Base-by-base conservation (phyloP, 2,797 vertebrate genomes). In the Rhinophrynus dorsalis region DNA sequence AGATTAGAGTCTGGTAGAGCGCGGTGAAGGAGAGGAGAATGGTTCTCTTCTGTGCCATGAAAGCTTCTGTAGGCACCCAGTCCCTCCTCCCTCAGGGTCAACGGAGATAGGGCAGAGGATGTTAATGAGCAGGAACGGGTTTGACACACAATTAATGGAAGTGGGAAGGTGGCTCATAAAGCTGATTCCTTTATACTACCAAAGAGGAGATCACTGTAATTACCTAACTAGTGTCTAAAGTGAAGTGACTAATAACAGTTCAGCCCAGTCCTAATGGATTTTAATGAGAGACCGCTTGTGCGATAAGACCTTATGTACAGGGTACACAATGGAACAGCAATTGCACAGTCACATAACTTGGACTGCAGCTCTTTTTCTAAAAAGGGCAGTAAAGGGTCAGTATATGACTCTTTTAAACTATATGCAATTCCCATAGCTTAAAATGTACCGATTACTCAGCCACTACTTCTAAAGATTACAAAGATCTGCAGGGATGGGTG, bases 181-280 rank as follows among this genome's bases (percentile, higher is more conserved):
- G 54, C 20, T 23, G 32, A 37, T 57, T 57, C 17, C 20, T 24
- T 57, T 57, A 21, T 48, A 23, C n/a, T 9, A 48, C 10, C 2
- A 11, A 48, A 48, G 10, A 32, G 38, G 15, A 67, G 44, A 48
- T 30, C 35, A 10, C 44, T 38, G 37, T 50, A 51, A 67, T 58
- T 67, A 56, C 29, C 40, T 26, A 47, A 35, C 38, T 38, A 10
- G 9, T 20, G 29, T 27, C 55, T 26, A 26, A 21, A n/a, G 5
- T 11, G 63, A 55, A 44, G 12, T 11, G 44, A 38, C 54, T 59
- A 37, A 48, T 58, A 50, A 58, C 42, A 59, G 55, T 12, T n/a
- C 42, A 17, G 65, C 37, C 30, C 17, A 33, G 6, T 3, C n/a
- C 23, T 58, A 59, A 68, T 51, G 33, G 29, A 13, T 37, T 40